Evolutionary conservation across 2,888 invertebrate genomes (phyloP), one percentile per base, ranked within the genome.

Genomic region (Perithous albicinctus): DNA sequence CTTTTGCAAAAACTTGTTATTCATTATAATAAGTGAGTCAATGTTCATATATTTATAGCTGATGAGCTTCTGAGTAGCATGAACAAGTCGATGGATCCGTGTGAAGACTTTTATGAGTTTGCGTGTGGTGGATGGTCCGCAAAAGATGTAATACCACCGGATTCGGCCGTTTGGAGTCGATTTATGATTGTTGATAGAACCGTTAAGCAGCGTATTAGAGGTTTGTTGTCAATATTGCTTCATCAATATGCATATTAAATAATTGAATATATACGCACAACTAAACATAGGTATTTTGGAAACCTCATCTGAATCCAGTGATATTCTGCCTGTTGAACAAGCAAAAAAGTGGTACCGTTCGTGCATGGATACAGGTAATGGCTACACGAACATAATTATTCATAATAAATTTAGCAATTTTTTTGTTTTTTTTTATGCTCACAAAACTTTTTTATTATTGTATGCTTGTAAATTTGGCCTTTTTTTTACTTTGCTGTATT

Each of bases 21-120:
- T n/a, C n/a, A n/a, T n/a, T n/a, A n/a, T n/a, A n/a, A n/a, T n/a
- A n/a, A n/a, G n/a, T n/a, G n/a, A n/a, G n/a, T n/a, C n/a, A n/a
- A n/a, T n/a, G n/a, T n/a, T n/a, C n/a, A n/a, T 38, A 67, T 32
- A 20, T 48, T 81, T 35, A n/a, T 26, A 84, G 86, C 78, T 23
- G 59, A 79, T 0, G 83, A 82, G 15, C 78, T 85, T 20, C 56
- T 74, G 26, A 67, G 72, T 12, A 76, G 82, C 10, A 86, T 88
- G 77, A 78, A 89, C 54, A 76, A 83, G 63, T 83, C 81, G 6
- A 75, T 81, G 2, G 78, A 89, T 79, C 89, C 89, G 2, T 89
- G 89, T 26, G 81, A 88, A 0, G 64, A 89, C 63, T 89, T 89
- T 67, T 88, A 87, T 61, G 85, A 89, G 12, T 89, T 85, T 26